These are phyloP conservation scores for Prenolepis imparis DNA, from an alignment of 2,888 invertebrate genomes.

Conservation along the genomic window DNA sequence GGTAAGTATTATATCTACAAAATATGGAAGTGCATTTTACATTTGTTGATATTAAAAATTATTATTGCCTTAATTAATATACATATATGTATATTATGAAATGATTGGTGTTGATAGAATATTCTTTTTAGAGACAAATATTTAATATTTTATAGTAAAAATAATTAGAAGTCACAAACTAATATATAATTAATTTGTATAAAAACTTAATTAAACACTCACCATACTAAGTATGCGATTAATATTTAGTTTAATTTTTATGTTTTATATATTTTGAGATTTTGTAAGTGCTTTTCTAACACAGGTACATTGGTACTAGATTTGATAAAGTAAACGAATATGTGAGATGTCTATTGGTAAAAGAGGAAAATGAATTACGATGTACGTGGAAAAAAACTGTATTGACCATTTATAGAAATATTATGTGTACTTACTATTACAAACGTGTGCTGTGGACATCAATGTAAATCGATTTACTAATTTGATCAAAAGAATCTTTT, in stretches of 20 bases:
- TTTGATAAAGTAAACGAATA: slow-evolving; percentile 16
- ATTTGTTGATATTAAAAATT: no score
- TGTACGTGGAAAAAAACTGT: background rate
- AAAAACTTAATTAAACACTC: background rate
- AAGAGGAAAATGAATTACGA: background rate
- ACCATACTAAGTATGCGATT: no score
- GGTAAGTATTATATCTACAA: slow-evolving; percentile 1
- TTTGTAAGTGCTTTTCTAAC: background rate
- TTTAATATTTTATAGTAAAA: no score
- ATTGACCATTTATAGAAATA: background rate
- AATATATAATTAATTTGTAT: background rate
- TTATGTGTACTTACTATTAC: background rate
- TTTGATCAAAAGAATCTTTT: background rate
- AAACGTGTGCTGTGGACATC: background rate
- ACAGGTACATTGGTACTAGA: slow-evolving; percentile 18
- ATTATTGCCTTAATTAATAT: no score
- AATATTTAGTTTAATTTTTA: background rate
- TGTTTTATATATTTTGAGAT: background rate
- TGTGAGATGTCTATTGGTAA: background rate
- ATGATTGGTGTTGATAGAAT: no score
- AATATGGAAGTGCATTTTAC: no score
- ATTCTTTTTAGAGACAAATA: no score
- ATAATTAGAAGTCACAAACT: no score
- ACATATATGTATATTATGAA: no score
- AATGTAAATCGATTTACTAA: background rate